Evolutionary conservation across 2,113 vertebrate species (phyloP).

Genomic region (Peromyscus maniculatus): DNA sequence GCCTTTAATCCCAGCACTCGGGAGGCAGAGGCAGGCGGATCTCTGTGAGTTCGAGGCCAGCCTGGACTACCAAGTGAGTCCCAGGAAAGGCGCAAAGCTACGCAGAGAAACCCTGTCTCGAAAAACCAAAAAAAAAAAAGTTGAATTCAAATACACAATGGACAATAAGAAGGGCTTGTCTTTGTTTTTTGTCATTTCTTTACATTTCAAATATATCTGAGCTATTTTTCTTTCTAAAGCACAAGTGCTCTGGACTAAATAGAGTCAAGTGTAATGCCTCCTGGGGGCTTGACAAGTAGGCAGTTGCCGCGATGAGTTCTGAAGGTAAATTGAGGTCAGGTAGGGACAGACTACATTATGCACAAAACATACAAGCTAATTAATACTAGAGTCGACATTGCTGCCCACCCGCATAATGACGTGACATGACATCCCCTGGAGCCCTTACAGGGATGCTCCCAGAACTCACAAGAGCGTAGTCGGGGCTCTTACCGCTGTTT

Average conservation of each 20-base stretch:
- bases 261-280: neutral
- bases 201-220: constrained; percentile 55
- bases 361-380: neutral
- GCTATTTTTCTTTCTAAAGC: neutral
- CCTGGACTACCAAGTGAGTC: no score
- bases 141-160: constrained; percentile 76
- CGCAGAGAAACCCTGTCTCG: no score
- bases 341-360: neutral
- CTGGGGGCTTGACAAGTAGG: no score
- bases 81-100: no score
- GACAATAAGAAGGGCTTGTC: constrained; percentile 49
- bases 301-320: neutral
- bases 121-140: constrained; percentile 21
- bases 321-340: neutral
- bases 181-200: constrained; percentile 53
- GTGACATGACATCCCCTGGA: neutral
- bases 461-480: neutral
- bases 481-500: neutral
- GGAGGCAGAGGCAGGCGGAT: no score
- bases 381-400: neutral
- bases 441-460: neutral
- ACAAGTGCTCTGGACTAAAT: neutral
- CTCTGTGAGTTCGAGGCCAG: no score
- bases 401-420: neutral
- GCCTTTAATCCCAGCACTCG: no score